Evolutionary conservation across 1,140 invertebrate genomes (phyloP).

Genomic region (Drosophila prosaltans): DNA sequence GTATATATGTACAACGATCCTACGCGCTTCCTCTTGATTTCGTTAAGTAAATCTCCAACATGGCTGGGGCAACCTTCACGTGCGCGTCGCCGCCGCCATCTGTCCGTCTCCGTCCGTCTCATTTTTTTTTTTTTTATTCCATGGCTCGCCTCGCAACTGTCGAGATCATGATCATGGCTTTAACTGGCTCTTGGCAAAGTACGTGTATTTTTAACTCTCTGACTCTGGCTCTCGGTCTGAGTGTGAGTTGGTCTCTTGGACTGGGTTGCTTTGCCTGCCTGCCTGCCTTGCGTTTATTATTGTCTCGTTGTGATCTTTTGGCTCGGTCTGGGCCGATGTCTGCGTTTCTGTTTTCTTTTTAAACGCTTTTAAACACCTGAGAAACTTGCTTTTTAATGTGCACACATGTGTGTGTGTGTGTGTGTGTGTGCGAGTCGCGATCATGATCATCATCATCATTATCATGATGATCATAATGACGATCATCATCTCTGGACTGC

Average conservation of each 20-base stretch:
- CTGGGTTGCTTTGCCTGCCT: conserved; percentile 18
- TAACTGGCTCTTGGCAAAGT: conserved; percentile 76
- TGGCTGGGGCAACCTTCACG: conserved; percentile 73
- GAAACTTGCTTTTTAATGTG: conserved; percentile 82
- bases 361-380: conserved; percentile 82
- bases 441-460: conserved; percentile 21
- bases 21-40: conserved; percentile 81
- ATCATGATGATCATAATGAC: background rate
- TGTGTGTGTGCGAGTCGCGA: conserved; percentile 25
- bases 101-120: conserved; percentile 40
- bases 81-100: conserved; percentile 48
- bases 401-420: conserved; percentile 57
- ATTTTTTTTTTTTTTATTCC: conserved; percentile 24
- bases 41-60: conserved; percentile 77
- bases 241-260: conserved; percentile 15
- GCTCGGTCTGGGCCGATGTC: conserved; percentile 20
- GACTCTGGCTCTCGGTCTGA: conserved; percentile 26
- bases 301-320: conserved; percentile 60
- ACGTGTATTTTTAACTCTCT: conserved; percentile 74
- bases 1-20: conserved; percentile 40
- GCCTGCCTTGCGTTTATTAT: conserved; percentile 68
- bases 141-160: conserved; percentile 58
- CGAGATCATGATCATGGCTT: conserved; percentile 81
- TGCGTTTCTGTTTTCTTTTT: conserved; percentile 75
- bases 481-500: conserved; percentile 31